Evolutionary conservation across 1,140 invertebrate species (phyloP), one percentile per base, ranked within the genome.

Genomic region (Saccostrea cuccullata): DNA sequence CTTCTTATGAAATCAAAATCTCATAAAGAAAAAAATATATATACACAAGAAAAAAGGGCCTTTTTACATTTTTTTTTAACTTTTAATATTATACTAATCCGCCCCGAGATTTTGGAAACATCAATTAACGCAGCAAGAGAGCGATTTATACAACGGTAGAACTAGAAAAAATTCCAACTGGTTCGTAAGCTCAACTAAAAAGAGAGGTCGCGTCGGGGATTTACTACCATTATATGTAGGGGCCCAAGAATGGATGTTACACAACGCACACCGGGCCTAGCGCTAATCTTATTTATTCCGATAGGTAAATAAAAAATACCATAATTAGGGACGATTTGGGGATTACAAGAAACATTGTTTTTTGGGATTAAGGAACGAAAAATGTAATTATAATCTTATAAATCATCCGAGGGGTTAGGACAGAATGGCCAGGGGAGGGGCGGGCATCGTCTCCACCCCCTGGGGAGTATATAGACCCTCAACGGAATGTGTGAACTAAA

Each of bases 161-260:
- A 73, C 58, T 70, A 64, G 64, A 36, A 70, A n/a, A 47, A 70
- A 86, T 70, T 64, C 58, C 26, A 73, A 60, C 55, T 64, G 56
- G 36, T 85, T 36, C 67, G 56, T 84, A 56, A 84, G 56, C 56
- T 11, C 26, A 3, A 77, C 26, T 77, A 77, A 84, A 84, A 84
- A 84, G 83, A 84, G 56, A 84, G 55, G 83, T 84, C 83, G 83
- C 83, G 55, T 13, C 83, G 56, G 26, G 83, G n/a, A 84, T 84
- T 84, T 56, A 23, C 26, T 0, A 0, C 70, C 56, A 56, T 84
- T 84, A 58, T 55, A 26, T 8, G 13, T 58, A 15, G n/a, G 56
- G 26, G 56, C n/a, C 20, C n/a, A 8, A 13, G 56, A 84, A 55
- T 56, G 55, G 47, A 55, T 8, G 55, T 58, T 55, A 30, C 55